These are phyloP conservation scores for Akabosia matsudoensis DNA, from an alignment of 1,140 invertebrate species.

Conservation along the genomic window DNA sequence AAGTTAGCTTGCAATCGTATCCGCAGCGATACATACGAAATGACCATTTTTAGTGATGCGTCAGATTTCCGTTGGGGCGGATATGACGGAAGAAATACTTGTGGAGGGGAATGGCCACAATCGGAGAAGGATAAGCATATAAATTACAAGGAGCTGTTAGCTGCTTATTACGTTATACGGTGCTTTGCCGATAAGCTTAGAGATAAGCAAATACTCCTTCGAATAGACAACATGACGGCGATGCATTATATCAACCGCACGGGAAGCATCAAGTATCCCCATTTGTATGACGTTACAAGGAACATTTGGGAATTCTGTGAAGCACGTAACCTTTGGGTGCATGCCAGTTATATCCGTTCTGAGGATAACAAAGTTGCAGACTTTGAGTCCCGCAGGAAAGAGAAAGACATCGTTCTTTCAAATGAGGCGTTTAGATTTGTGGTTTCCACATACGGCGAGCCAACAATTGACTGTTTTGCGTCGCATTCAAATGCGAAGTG, in stretches of 20 bases:
- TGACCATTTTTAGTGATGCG: conserved; percentile 23
- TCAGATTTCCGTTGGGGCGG: conserved; percentile 24
- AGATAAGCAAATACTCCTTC: not conserved
- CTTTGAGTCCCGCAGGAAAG: not conserved
- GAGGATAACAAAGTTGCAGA: not conserved
- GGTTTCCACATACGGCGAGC: not conserved
- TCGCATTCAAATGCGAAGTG: not conserved
- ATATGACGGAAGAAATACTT: not conserved
- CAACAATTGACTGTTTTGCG: not conserved
- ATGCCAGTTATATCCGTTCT: not conserved
- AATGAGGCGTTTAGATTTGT: not conserved
- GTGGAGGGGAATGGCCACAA: not conserved
- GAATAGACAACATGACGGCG: conserved; percentile 23
- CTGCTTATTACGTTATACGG: not conserved
- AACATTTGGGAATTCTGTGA: conserved; percentile 15
- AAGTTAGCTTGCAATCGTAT: not conserved
- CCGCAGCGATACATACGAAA: not conserved
- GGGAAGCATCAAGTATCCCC: not conserved
- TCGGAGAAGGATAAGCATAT: not conserved
- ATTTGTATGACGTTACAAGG: conserved; percentile 6
- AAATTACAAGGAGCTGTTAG: conserved; percentile 15
- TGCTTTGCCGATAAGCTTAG: not conserved
- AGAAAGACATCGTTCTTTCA: not conserved
- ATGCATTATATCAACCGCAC: conserved; percentile 29
- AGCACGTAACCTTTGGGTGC: not conserved